Base-by-base conservation (phyloP, 2,113 vertebrate species). In the Phyllostomus hastatus region DNA sequence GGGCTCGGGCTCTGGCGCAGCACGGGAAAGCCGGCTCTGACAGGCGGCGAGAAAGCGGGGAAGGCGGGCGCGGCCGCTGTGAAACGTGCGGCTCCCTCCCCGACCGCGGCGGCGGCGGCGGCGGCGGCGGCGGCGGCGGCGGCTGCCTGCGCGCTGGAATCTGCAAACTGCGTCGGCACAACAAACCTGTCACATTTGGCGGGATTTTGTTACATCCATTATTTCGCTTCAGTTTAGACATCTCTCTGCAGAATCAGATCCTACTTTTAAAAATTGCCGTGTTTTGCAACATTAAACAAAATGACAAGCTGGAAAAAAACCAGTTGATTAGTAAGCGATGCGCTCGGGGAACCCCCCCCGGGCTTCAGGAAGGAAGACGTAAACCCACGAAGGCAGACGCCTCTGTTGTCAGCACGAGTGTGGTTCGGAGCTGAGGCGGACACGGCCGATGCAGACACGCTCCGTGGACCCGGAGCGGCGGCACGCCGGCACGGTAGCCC, bases 211-310 rank as follows among this genome's bases (percentile, higher is more conserved):
- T 98, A 97, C 98, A 98, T 98, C 97, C 97, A 98, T 98, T 98
- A 98, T 98, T 98, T 98, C 97, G 97, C 98, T 98, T 98, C 98
- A 98, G 97, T 98, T 98, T 97, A 98, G 98, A 98, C 98, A 98
- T 98, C 96, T 98, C 97, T 97, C 97, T 98, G 97, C 97, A 98
- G 98, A 98, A 98, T 98, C 98, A 98, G 93, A 98, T 98, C 97
- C 97, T 97, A 95, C 98, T 98, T 95, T 78, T 83, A 98, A 98
- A 98, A 97, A 98, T 97, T 97, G 97, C 97, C 78, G 91, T 98
- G 98, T 98, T 98, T 98, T 98, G 97, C 98, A 98, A 98, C 98
- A 98, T 98, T 98, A 98, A 98, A 98, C 97, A 97, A 98, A 98
- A 98, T 98, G 98, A 98, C 98, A 98, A 97, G 90, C 96, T 97